Base-by-base conservation (phyloP, 2,888 invertebrate species). In the Acronicta leporina region DNA sequence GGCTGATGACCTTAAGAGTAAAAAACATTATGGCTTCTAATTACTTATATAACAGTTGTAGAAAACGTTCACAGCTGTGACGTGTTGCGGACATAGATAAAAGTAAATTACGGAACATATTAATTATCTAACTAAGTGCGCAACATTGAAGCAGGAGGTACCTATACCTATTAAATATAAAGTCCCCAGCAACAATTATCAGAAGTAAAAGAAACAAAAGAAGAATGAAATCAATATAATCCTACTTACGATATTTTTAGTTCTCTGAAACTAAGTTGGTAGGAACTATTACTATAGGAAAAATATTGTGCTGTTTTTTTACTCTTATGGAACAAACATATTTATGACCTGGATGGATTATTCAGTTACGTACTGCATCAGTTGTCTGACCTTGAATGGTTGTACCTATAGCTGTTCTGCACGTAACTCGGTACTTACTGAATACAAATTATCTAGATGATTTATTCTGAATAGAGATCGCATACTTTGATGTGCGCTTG, bases 361-460 rank as follows among this genome's bases (percentile, higher is more conserved):
- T 8, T 30, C 30, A 30, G 30, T 9, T 30, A 30, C n/a, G n/a
- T n/a, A n/a, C 30, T 30, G 30, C 30, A 30, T 33, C 14, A n/a
- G n/a, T 45, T 48, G 33, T 44, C 11, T 40, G 48, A 41, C 41
- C 67, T 46, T 42, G 9, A 57, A 49, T 42, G 48, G 33, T 49
- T 20, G 20, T 25, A n/a, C n/a, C n/a, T n/a, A 33, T 30, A 30
- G 30, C 15, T 30, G 38, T 58, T 27, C 27, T 20, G 20, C 44
- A 14, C 6, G 33, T 55, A 41, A 20, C 42, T 53, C 20, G 5
- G 15, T 35, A 10, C n/a, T 0, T 20, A 46, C 13, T 33, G n/a
- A 52, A 16, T 62, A 13, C 35, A 13, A 35, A 40, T 42, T 35
- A 62, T 46, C 41, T 43, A 6, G 15, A 43, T 5, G 27, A 49